Evolutionary conservation across 2,888 invertebrate genomes (phyloP).

Genomic region (Drosophila trichaetosa): DNA sequence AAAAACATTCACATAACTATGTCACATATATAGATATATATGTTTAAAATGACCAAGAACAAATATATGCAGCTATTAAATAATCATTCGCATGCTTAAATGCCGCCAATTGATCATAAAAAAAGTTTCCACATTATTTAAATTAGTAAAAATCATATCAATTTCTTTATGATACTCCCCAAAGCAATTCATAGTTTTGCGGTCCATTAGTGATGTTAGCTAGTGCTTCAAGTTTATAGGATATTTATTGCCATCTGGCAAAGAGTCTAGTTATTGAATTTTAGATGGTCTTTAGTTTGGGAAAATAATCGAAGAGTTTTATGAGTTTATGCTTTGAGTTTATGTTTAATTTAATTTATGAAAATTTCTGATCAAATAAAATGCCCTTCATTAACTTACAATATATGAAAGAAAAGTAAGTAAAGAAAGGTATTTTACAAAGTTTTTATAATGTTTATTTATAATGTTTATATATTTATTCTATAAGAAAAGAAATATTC

Average conservation of each 20-base stretch:
- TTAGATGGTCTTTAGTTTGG: neutral
- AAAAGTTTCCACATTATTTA: constrained; percentile 36
- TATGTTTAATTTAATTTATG: neutral
- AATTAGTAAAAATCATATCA: constrained; percentile 25
- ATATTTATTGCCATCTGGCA: neutral
- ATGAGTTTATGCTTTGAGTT: neutral
- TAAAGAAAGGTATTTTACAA: neutral
- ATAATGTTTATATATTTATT: neutral
- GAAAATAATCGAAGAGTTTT: neutral
- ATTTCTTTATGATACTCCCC: constrained; percentile 13
- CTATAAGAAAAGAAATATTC: neutral
- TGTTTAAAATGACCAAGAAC: neutral
- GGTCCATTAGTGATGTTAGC: constrained; percentile 3
- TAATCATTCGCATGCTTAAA: constrained; percentile 19
- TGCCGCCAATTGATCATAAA: constrained; percentile 27
- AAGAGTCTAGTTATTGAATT: neutral
- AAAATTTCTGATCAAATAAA: too few species aligned
- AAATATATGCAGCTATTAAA: constrained; percentile 5
- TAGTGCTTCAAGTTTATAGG: neutral
- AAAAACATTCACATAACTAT: constrained; percentile 34
- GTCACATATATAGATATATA: constrained; percentile 8
- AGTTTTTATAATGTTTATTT: neutral
- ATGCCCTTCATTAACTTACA: neutral
- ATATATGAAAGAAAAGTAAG: neutral
- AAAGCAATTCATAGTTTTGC: constrained; percentile 1